Conservation (phyloP, 2,797 vertebrate species). For the Ceryle rudis region DNA sequence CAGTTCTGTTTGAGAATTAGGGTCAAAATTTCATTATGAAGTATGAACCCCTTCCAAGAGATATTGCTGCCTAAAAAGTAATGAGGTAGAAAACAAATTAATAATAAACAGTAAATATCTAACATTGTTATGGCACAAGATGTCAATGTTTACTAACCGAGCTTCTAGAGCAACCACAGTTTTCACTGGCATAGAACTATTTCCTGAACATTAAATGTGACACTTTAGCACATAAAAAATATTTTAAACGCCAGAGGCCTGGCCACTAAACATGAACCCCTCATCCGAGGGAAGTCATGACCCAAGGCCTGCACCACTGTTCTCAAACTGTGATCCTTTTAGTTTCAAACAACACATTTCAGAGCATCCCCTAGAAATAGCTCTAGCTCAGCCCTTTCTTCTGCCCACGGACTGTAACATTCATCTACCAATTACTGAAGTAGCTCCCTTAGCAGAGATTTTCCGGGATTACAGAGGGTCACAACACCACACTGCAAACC, state of each 20-base stretch:
- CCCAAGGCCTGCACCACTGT: slow-evolving; percentile 39
- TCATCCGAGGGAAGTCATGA: not conserved
- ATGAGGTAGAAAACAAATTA: not conserved
- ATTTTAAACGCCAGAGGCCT: slow-evolving; percentile 56
- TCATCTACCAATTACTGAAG: slow-evolving; percentile 57
- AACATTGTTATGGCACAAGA: not conserved
- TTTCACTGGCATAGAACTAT: slow-evolving; percentile 1
- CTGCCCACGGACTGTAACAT: slow-evolving; percentile 44
- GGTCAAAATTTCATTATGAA: slow-evolving; percentile 35
- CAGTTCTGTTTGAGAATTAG: slow-evolving; percentile 2
- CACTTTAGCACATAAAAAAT: slow-evolving; percentile 34
- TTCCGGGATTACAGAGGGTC: not conserved
- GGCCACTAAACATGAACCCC: slow-evolving; percentile 1
- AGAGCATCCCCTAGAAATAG: slow-evolving; percentile 63
- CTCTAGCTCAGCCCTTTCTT: slow-evolving; percentile 58
- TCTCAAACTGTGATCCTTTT: slow-evolving; percentile 28
- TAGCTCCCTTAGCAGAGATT: slow-evolving; percentile 38
- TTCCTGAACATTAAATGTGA: slow-evolving; percentile 1
- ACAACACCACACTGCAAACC: slow-evolving; percentile 22
- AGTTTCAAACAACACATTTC: slow-evolving; percentile 62
- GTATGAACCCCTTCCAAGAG: not conserved
- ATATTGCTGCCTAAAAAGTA: not conserved
- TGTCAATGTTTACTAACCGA: not conserved
- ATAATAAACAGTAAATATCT: slow-evolving; percentile 16
- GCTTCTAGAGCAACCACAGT: slow-evolving; percentile 23